Evolutionary conservation across 2,797 vertebrate genomes (phyloP).

Genomic region (Erethizon dorsatum): DNA sequence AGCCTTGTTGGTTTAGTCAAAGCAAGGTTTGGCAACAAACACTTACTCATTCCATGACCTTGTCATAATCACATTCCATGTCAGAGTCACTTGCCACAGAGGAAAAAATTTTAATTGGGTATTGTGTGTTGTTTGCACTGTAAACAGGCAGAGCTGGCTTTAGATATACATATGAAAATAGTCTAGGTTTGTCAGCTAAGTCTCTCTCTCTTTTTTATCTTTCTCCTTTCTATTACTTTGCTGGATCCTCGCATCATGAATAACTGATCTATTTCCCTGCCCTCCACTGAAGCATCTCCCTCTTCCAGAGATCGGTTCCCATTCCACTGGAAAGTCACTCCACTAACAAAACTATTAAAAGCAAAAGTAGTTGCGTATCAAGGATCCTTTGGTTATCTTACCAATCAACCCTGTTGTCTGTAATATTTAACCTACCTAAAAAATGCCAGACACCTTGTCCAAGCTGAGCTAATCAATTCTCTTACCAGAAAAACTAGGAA

Average conservation of each 20-base stretch:
- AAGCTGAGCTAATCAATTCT: background rate
- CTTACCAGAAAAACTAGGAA: conserved; percentile 27
- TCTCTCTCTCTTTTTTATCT: background rate
- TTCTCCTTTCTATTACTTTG: background rate
- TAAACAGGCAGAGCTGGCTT: conserved; percentile 61
- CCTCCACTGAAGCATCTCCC: background rate
- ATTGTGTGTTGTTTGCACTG: conserved; percentile 52
- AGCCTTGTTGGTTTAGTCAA: conserved; percentile 60
- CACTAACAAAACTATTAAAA: conserved; percentile 33
- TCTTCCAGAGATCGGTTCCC: background rate
- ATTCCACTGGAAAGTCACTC: background rate
- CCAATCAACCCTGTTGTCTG: background rate
- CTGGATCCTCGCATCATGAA: background rate
- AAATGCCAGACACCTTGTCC: background rate
- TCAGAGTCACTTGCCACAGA: conserved; percentile 34
- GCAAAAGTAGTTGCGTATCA: background rate
- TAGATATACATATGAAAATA: conserved; percentile 26
- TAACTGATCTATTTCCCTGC: background rate
- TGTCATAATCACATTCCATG: conserved; percentile 27
- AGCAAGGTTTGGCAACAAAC: conserved; percentile 59
- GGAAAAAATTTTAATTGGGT: conserved; percentile 54
- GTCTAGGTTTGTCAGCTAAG: background rate
- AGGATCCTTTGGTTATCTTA: conserved; percentile 28
- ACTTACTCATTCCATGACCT: conserved; percentile 44
- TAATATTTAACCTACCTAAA: background rate